phyloP scores from a whole-genome alignment of 2,797 vertebrate genomes.

The Lepilemur septentrionalis region DNA sequence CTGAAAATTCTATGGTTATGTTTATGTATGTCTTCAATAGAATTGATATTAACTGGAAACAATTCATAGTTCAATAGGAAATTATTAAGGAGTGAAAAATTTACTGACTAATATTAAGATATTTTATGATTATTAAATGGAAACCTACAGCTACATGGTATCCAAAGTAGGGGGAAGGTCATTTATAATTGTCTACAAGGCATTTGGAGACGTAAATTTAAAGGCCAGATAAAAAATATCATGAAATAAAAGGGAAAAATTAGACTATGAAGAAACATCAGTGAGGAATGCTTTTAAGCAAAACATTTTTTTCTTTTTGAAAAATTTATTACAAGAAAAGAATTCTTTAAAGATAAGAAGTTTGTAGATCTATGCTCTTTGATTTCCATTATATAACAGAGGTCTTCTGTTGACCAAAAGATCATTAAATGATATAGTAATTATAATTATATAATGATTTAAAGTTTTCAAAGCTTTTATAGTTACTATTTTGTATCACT shows the following conservation, averaged over 20 bases:
- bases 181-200: background rate
- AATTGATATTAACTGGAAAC: background rate
- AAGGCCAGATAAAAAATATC: conserved; percentile 19
- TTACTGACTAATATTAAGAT: background rate
- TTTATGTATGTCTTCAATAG: background rate
- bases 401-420: background rate
- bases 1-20: background rate
- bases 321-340: conserved; percentile 55
- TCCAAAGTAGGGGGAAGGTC: background rate
- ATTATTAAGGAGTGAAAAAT: background rate
- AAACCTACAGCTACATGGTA: background rate
- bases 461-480: background rate
- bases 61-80: conserved; percentile 8
- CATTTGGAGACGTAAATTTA: background rate
- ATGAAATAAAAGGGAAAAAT: conserved; percentile 29
- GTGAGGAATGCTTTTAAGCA: conserved; percentile 48
- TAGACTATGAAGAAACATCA: conserved; percentile 5
- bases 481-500: background rate
- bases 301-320: conserved; percentile 27
- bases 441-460: conserved; percentile 25
- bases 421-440: conserved; percentile 45
- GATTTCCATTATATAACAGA: conserved; percentile 20
- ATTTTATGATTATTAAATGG: background rate
- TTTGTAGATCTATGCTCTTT: background rate
- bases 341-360: conserved; percentile 35